Evolutionary conservation across 1,140 invertebrate species (phyloP).

Genomic region (Drosophila kikkawai): DNA sequence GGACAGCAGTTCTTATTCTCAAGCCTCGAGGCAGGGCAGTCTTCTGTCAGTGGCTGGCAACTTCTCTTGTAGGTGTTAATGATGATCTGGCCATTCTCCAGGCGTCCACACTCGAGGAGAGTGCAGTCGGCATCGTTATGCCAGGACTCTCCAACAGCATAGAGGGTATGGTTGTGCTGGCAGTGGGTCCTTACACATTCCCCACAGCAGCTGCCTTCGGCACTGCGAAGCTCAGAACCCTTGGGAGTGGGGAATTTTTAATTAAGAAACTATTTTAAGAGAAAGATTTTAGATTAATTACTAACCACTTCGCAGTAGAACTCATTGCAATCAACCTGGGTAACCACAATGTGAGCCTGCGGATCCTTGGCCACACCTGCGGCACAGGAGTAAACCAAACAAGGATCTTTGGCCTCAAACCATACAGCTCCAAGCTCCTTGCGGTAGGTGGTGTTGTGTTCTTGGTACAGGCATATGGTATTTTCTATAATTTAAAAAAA

Average conservation of each 20-base stretch:
- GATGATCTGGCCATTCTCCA: slow-evolving; percentile 57
- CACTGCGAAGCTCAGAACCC: slow-evolving; percentile 68
- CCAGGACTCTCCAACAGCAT: slow-evolving; percentile 77
- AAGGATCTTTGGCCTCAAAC: slow-evolving; percentile 61
- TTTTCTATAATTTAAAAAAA: neutral
- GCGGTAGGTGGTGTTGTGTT: slow-evolving; percentile 52
- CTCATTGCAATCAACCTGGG: slow-evolving; percentile 75
- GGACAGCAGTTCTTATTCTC: slow-evolving; percentile 70
- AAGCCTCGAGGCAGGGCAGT: slow-evolving; percentile 66
- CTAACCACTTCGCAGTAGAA: slow-evolving; percentile 83
- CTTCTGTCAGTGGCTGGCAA: slow-evolving; percentile 61
- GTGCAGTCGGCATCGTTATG: slow-evolving; percentile 79
- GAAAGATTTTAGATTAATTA: neutral
- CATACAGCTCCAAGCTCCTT: slow-evolving; percentile 72
- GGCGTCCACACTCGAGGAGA: slow-evolving; percentile 66
- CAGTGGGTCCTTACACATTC: slow-evolving; percentile 79
- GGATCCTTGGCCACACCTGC: slow-evolving; percentile 56
- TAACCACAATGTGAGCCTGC: slow-evolving; percentile 68
- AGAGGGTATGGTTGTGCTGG: slow-evolving; percentile 69
- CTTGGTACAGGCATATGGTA: slow-evolving; percentile 61
- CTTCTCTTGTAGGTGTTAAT: slow-evolving; percentile 74
- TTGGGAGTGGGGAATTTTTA: neutral
- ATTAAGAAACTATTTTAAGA: neutral
- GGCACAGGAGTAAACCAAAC: slow-evolving; percentile 69
- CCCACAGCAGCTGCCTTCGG: slow-evolving; percentile 71